Conservation (phyloP, 2,113 vertebrate species). For the Poeciliopsis prolifica region DNA sequence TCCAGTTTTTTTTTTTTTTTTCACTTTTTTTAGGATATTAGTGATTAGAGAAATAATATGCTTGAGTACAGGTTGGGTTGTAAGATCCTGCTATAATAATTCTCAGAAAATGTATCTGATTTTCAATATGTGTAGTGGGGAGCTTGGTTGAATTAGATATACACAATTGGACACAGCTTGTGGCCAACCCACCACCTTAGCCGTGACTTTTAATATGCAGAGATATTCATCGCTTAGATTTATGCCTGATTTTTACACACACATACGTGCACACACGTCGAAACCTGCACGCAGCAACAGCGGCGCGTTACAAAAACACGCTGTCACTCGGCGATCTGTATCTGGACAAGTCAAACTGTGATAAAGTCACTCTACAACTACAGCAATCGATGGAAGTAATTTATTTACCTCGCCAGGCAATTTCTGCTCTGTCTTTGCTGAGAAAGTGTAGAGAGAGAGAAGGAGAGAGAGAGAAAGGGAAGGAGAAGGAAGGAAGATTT, state of each 20-base stretch:
- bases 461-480: slow-evolving; percentile 30
- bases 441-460: slow-evolving; percentile 32
- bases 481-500: slow-evolving; percentile 59
- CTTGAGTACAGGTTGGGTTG: slow-evolving; percentile 38
- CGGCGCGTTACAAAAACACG: slow-evolving; percentile 56
- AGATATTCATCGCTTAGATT: slow-evolving; percentile 73
- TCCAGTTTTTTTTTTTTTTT: not conserved
- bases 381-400: slow-evolving; percentile 84
- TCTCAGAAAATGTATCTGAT: slow-evolving; percentile 43
- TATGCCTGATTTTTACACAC: slow-evolving; percentile 51
- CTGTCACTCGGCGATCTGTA: slow-evolving; percentile 75
- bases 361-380: slow-evolving; percentile 83
- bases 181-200: slow-evolving; percentile 28
- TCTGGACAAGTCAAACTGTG: slow-evolving; percentile 80
- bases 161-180: slow-evolving; percentile 20
- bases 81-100: slow-evolving; percentile 29
- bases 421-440: slow-evolving; percentile 76
- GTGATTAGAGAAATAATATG: slow-evolving; percentile 22
- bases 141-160: slow-evolving; percentile 49
- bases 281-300: slow-evolving; percentile 28
- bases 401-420: slow-evolving; percentile 81
- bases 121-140: slow-evolving; percentile 41
- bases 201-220: slow-evolving; percentile 66
- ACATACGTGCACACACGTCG: slow-evolving; percentile 5
- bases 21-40: slow-evolving; percentile 8